A percentile compares a stretch with the other conserved stretches of the same genome.
Conservation (phyloP, 2,888 invertebrate genomes). For the Ypsolopha sequella region DNA sequence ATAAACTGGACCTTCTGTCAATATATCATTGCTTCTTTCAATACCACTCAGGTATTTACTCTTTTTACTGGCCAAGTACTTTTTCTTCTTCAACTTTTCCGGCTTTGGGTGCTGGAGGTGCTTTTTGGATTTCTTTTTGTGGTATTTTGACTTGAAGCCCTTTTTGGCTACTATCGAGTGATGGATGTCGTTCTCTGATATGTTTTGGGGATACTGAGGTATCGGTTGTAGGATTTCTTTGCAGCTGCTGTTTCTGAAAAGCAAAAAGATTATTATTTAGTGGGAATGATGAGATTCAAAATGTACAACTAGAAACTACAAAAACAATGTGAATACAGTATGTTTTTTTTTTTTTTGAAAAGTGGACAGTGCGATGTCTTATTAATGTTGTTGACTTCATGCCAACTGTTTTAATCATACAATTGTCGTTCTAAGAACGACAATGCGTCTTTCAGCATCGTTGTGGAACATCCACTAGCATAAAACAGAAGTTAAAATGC, state of each 20-base stretch:
- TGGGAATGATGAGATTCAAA: too few relatives aligned
- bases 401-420: background rate
- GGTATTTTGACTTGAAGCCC: constrained; percentile 43
- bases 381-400: background rate
- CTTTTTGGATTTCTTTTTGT: constrained; percentile 41
- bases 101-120: constrained; percentile 25
- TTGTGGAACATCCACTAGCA: too few relatives aligned
- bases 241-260: constrained; percentile 38
- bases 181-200: constrained; percentile 37
- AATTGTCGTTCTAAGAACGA: too few relatives aligned
- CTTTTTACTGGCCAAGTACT: constrained; percentile 39
- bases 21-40: constrained; percentile 35
- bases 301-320: too few relatives aligned
- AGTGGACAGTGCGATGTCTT: too few relatives aligned
- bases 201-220: constrained; percentile 33
- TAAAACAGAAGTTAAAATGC: too few relatives aligned
- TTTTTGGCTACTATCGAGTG: constrained; percentile 53
- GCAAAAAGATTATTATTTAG: background rate
- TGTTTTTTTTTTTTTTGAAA: too few relatives aligned
- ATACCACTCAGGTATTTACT: constrained; percentile 23
- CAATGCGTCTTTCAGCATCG: too few relatives aligned
- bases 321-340: too few relatives aligned
- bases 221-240: constrained; percentile 34
- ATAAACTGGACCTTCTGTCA: constrained; percentile 37
- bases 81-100: constrained; percentile 43